A percentile compares a stretch with the other conserved stretches of the same genome.
Conservation (phyloP, 2,888 invertebrate genomes). For the Eristalis pertinax region DNA sequence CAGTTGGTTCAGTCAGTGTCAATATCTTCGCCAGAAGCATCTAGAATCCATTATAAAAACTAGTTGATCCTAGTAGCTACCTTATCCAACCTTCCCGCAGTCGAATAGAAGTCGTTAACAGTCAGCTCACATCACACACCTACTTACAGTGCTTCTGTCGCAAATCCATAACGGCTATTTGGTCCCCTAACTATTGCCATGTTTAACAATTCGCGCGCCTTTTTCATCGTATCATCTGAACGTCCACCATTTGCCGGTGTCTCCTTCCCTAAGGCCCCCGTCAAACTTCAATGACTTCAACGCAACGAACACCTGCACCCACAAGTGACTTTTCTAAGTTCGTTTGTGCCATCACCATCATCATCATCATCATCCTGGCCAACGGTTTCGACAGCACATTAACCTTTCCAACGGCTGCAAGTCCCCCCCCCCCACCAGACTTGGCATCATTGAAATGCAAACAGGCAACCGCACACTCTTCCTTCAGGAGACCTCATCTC, state of each 20-base stretch:
- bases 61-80: too few species aligned
- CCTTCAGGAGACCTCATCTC: not conserved
- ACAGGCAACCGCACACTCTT: not conserved
- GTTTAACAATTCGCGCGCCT: not conserved
- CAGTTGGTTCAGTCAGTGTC: too few species aligned
- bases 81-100: too few species aligned
- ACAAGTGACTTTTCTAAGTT: not conserved
- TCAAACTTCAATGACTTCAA: not conserved
- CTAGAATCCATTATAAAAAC: too few species aligned
- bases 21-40: too few species aligned
- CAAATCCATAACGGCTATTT: not conserved
- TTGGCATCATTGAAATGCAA: conserved; percentile 3
- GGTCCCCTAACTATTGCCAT: not conserved
- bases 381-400: not conserved
- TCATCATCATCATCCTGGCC: not conserved
- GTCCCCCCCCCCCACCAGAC: not conserved
- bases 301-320: not conserved
- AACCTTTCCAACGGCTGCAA: not conserved
- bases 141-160: not conserved
- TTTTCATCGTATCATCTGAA: not conserved
- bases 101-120: too few species aligned
- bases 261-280: not conserved
- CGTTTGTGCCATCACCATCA: not conserved
- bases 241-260: not conserved
- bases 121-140: too few species aligned